Base-by-base conservation (phyloP, 2,888 invertebrate species). In the Byasa hedistus region DNA sequence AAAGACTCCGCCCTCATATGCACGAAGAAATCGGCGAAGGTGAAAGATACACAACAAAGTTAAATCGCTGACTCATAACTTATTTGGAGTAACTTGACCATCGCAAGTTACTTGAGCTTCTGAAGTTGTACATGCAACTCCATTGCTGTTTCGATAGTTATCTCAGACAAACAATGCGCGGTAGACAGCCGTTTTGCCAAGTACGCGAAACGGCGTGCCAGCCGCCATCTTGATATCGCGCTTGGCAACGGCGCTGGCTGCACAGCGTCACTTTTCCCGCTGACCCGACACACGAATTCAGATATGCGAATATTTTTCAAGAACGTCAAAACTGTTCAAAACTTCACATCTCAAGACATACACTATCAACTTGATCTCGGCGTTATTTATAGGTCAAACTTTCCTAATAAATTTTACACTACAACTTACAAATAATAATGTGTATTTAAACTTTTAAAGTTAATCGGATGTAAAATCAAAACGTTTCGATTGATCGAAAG, bases 141-240 rank as follows among this genome's bases (percentile, higher is more conserved):
- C 21, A 62, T 63, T 39, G 55, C 19, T 51, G 23, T 62, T 55
- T 61, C 32, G 65, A 66, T 66, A 23, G 64, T 67, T 63, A 69
- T 57, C 57, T 48, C 32, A 64, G 69, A 68, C 67, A 69, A 65
- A 65, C 32, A 60, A 69, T 36, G 66, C 68, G 72, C 75, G 79
- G 79, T 76, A 78, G 74, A 80, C 78, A 80, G 77, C 71, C 64
- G 68, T 64, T 52, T 59, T 65, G 70, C 64, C 69, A 69, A 68
- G 67, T 65, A 54, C 68, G 66, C 66, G 65, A 68, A 68, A 70
- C 69, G 69, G 69, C 70, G 39, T 68, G 58, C 17, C 67, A 57
- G 70, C 61, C 70, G 69, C 72, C 72, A 75, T 75, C 72, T 75
- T 73, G 75, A 77, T 77, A 76, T 68, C 69, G 23, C 61, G 63